phyloP scores from a whole-genome alignment of 2,888 invertebrate genomes.

The Octonoba sinensis region DNA sequence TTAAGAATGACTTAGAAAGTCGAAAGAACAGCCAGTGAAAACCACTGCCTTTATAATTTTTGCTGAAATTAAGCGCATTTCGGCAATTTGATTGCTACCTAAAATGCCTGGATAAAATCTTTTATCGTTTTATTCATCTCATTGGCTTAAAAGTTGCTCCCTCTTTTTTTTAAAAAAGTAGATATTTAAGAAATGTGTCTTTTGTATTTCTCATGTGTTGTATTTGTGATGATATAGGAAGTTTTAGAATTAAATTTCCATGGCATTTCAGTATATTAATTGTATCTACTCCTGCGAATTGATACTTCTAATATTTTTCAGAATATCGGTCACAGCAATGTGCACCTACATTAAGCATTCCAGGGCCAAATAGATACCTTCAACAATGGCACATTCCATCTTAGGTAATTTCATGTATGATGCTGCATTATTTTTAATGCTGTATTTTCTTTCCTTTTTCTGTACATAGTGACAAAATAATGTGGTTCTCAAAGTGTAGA shows the following conservation, averaged over 20 bases:
- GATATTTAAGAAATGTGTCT: constrained; percentile 22
- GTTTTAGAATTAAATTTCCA: not conserved
- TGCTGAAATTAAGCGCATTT: constrained; percentile 29
- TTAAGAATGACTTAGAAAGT: constrained; percentile 43
- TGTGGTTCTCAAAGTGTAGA: constrained; percentile 58
- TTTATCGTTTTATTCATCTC: constrained; percentile 35
- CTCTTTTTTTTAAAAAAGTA: constrained; percentile 3
- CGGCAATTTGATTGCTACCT: constrained; percentile 22
- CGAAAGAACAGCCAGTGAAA: constrained; percentile 59
- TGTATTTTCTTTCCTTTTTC: constrained; percentile 21
- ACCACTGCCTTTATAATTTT: constrained; percentile 60
- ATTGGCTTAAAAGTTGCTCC: constrained; percentile 30
- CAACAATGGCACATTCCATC: constrained; percentile 64
- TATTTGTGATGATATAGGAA: constrained; percentile 20
- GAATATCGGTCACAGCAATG: constrained; percentile 11
- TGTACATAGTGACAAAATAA: constrained; percentile 40
- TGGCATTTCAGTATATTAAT: constrained; percentile 6
- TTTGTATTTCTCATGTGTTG: constrained; percentile 26
- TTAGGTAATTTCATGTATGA: constrained; percentile 50
- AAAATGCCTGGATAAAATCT: constrained; percentile 9
- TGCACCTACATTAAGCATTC: constrained; percentile 55
- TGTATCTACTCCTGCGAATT: constrained; percentile 40
- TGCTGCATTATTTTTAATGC: constrained; percentile 38
- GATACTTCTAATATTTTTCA: constrained; percentile 34
- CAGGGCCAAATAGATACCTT: constrained; percentile 58